These are phyloP conservation scores for Pinna nobilis DNA, from an alignment of 1,140 invertebrate species.

Conservation along the genomic window DNA sequence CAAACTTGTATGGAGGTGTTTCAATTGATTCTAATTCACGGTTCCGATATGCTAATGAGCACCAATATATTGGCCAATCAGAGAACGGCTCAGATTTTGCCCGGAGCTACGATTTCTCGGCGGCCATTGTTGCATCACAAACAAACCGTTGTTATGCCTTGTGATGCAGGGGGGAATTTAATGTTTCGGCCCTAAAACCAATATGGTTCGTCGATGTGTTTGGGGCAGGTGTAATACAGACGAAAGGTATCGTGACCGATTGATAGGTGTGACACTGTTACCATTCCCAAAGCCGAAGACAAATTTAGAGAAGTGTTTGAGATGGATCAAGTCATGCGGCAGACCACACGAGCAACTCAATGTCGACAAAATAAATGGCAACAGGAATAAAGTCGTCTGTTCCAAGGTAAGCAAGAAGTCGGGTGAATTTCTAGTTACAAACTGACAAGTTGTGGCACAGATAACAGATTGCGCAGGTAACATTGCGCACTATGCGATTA, in stretches of 20 bases:
- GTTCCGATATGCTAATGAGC: not conserved
- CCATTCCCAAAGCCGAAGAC: conserved; percentile 49
- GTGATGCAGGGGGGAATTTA: not conserved
- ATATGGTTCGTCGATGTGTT: not conserved
- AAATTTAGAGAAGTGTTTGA: conserved; percentile 43
- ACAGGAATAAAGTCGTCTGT: conserved; percentile 37
- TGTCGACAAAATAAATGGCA: conserved; percentile 22
- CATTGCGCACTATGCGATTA: no score
- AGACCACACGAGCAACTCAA: conserved; percentile 42
- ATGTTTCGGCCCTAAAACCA: no score
- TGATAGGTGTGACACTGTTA: conserved; percentile 24
- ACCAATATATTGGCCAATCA: not conserved
- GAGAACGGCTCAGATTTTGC: not conserved
- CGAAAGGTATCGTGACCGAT: not conserved
- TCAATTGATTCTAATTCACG: no score
- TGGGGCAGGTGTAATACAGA: not conserved
- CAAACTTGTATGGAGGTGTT: no score
- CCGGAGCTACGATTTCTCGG: not conserved
- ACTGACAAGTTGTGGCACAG: no score
- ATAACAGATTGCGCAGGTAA: no score
- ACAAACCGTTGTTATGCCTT: not conserved
- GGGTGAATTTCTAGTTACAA: no score
- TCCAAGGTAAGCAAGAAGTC: conserved; percentile 48
- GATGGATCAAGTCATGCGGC: conserved; percentile 51
- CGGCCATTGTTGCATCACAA: not conserved